Evolutionary conservation across 1,140 invertebrate species (phyloP).

Genomic region (Lasaia peninsularis): DNA sequence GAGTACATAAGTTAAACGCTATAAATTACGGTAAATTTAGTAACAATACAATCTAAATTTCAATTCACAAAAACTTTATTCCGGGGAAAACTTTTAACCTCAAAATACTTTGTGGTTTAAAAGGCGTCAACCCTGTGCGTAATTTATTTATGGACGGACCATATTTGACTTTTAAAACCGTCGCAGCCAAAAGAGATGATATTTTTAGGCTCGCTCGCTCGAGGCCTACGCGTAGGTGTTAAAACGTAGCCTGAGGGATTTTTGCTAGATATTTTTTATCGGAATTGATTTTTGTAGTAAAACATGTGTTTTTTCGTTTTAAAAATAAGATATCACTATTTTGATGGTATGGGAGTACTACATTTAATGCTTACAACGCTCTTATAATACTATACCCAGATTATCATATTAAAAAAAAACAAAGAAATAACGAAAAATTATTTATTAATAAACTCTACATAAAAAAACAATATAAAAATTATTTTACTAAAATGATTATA

Average conservation of each 20-base stretch:
- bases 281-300: not conserved
- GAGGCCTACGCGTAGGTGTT: not conserved
- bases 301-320: no score
- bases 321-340: no score
- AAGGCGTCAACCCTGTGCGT: not conserved
- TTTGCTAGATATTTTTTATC: not conserved
- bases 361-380: no score
- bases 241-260: not conserved
- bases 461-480: no score
- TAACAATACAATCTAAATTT: not conserved
- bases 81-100: not conserved
- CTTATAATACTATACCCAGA: no score
- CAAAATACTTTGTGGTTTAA: not conserved
- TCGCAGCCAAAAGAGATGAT: not conserved
- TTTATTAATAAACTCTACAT: no score
- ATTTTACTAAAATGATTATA: no score
- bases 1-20: no score
- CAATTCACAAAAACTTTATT: not conserved
- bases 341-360: no score
- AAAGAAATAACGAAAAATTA: no score
- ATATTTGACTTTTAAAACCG: conserved; percentile 11
- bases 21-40: no score
- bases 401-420: no score
- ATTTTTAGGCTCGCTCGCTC: conserved; percentile 9
- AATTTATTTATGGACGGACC: conserved; percentile 7